Percentiles rank a stretch among this genome's conserved stretches.
Evolutionary conservation across 1,140 invertebrate genomes (phyloP).

Genomic region (Orchesella cincta): DNA sequence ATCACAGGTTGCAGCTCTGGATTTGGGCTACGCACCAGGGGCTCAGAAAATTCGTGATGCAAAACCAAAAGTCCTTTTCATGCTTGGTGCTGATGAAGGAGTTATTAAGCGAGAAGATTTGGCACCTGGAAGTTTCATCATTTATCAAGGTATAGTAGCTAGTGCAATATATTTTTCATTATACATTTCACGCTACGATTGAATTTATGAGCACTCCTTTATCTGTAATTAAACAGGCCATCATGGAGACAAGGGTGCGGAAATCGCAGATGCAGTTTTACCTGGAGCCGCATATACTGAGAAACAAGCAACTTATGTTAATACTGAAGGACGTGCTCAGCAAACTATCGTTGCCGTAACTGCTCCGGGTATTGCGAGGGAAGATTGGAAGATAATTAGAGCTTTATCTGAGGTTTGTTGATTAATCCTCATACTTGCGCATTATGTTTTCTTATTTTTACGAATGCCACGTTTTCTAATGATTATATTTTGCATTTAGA

Average conservation of each 20-base stretch:
- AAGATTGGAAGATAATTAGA: constrained; percentile 98
- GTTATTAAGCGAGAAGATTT: constrained; percentile 76
- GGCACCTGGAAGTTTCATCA: constrained; percentile 78
- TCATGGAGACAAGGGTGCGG: constrained; percentile 91
- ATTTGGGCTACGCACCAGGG: constrained; percentile 88
- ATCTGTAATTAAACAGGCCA: constrained; percentile 83
- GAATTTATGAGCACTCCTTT: neutral
- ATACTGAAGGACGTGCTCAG: constrained; percentile 96
- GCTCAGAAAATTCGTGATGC: constrained; percentile 68
- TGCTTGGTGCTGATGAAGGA: constrained; percentile 90
- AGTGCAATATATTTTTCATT: neutral
- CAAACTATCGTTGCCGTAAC: constrained; percentile 86
- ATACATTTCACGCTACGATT: constrained; percentile 13
- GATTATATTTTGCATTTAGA: constrained; percentile 59
- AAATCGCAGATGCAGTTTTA: constrained; percentile 88
- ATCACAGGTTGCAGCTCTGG: constrained; percentile 91
- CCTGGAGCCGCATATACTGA: constrained; percentile 98
- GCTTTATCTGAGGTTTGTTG: constrained; percentile 74
- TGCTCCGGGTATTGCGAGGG: constrained; percentile 88
- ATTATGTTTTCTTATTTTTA: neutral
- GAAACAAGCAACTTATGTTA: constrained; percentile 94
- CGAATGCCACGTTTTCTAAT: neutral
- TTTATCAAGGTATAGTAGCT: constrained; percentile 90
- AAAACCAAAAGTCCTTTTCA: constrained; percentile 79
- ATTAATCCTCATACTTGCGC: constrained; percentile 15